Conservation (phyloP, 1,140 invertebrate species). For the Penaeus chinensis region DNA sequence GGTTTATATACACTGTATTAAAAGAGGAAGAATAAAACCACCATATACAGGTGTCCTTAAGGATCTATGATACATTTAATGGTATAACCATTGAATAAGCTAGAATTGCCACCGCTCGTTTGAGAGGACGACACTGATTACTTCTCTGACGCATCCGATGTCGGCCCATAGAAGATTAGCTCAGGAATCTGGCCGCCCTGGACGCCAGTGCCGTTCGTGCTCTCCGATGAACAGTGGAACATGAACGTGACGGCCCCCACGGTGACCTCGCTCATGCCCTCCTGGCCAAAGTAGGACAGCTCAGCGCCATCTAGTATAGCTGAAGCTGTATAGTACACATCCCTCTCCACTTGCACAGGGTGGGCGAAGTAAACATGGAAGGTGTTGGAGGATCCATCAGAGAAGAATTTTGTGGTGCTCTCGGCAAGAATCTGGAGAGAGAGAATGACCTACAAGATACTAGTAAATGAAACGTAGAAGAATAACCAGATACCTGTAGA, state of each 20-base stretch:
- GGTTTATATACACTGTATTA: conserved; percentile 22
- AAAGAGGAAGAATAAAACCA: conserved; percentile 45
- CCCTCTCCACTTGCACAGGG: conserved; percentile 89
- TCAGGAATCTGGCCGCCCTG: conserved; percentile 95
- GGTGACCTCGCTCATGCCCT: conserved; percentile 90
- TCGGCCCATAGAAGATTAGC: conserved; percentile 84
- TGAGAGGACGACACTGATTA: conserved; percentile 26
- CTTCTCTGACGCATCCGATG: conserved; percentile 49
- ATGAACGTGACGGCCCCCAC: conserved; percentile 91
- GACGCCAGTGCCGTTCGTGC: conserved; percentile 93
- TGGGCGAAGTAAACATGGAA: conserved; percentile 94
- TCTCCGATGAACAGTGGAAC: conserved; percentile 93
- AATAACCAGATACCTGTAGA: no score
- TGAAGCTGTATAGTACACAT: conserved; percentile 90
- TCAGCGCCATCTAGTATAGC: conserved; percentile 90
- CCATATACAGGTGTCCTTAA: conserved; percentile 51
- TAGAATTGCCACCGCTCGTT: conserved; percentile 25
- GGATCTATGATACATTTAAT: conserved; percentile 50
- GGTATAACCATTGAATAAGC: conserved; percentile 53
- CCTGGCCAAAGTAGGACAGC: conserved; percentile 94
- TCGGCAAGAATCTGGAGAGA: conserved; percentile 78
- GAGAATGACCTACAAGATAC: not conserved
- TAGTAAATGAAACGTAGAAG: no score
- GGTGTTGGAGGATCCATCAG: conserved; percentile 91
- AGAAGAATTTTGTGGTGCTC: conserved; percentile 92